Percentiles rank a stretch among this genome's conserved stretches.
Conservation (phyloP, 2,113 vertebrate genomes). For the Pluvialis apricaria region DNA sequence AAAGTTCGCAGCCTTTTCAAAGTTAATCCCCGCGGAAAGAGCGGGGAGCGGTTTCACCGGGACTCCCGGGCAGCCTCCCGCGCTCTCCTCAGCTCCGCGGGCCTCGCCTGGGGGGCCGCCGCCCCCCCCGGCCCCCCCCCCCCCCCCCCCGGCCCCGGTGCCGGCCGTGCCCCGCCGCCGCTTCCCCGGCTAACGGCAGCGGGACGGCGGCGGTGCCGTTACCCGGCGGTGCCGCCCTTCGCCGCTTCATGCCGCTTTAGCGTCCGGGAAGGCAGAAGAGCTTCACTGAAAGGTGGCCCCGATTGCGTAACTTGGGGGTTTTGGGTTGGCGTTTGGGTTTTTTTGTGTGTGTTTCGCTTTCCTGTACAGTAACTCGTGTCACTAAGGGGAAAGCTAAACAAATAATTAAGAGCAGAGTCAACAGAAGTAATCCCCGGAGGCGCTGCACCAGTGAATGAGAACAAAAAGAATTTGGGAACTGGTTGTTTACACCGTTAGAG, state of each 20-base stretch:
- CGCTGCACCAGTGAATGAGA: not conserved
- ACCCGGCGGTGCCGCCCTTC: accelerated
- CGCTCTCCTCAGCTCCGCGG: not conserved
- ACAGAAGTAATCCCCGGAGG: not conserved
- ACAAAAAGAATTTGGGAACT: not conserved
- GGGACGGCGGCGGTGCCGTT: not conserved
- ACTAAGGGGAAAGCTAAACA: not conserved
- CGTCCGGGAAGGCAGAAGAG: accelerated
- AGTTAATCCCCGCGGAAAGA: not conserved
- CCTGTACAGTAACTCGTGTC: not conserved
- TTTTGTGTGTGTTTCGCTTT: not conserved
- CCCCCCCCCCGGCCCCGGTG: no score
- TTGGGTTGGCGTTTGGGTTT: no score
- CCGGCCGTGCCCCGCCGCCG: not conserved
- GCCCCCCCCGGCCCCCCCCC: not conserved
- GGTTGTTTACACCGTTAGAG: not conserved
- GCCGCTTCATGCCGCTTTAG: accelerated
- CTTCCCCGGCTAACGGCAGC: not conserved
- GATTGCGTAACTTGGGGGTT: accelerated
- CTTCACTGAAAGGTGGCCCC: not conserved
- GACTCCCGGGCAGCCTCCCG: not conserved
- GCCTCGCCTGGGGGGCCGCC: no score
- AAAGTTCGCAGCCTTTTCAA: not conserved
- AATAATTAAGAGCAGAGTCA: not conserved
- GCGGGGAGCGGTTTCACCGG: not conserved